Percentiles rank a stretch among this genome's conserved stretches.
These are phyloP conservation scores for Darevskia nairensis DNA, from an alignment of 2,797 vertebrate genomes.

Conservation along the genomic window DNA sequence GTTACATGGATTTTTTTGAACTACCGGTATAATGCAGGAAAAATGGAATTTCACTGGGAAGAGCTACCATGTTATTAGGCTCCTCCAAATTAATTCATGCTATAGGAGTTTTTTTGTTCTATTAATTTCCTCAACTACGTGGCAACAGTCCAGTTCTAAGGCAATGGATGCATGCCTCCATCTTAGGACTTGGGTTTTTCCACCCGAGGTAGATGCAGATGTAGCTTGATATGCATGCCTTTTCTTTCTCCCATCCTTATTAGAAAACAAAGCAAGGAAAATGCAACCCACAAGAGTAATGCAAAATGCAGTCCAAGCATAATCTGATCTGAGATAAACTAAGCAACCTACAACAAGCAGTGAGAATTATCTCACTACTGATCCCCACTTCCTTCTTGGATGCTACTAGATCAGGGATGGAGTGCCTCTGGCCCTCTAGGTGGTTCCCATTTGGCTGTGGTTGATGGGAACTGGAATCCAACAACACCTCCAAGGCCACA, in stretches of 20 bases:
- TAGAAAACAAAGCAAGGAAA: not conserved
- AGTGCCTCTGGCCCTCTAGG: too few species aligned
- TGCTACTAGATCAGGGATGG: not conserved
- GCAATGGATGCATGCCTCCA: not conserved
- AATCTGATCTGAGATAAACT: not conserved
- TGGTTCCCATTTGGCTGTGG: too few species aligned
- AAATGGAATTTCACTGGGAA: not conserved
- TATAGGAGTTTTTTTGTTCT: not conserved
- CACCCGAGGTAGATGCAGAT: not conserved
- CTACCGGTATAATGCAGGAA: too few species aligned
- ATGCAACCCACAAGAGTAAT: not conserved
- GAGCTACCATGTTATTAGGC: too few species aligned
- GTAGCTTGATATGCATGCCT: not conserved
- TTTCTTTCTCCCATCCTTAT: not conserved
- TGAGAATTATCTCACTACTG: not conserved
- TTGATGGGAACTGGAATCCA: too few species aligned
- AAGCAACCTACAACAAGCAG: not conserved
- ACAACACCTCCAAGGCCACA: too few species aligned
- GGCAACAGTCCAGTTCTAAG: not conserved
- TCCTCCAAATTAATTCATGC: not conserved
- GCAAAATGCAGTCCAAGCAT: not conserved
- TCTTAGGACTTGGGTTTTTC: not conserved
- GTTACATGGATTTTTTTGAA: not conserved
- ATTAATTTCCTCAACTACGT: not conserved
- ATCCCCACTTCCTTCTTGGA: not conserved